Base-by-base conservation (phyloP, 2,888 invertebrate species). In the Physocephala rufipes region DNA sequence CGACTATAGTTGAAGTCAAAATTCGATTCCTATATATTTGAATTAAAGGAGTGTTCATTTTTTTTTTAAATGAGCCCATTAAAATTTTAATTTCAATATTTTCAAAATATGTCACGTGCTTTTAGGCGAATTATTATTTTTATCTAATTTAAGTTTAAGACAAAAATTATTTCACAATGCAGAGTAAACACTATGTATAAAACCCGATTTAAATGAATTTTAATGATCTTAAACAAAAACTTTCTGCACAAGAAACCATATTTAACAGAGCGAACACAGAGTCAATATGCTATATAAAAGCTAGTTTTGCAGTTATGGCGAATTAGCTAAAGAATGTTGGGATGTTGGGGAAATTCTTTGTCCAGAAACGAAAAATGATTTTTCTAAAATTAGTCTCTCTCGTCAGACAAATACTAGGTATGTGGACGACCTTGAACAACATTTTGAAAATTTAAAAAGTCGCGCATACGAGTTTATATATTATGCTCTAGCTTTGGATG, bases 351-450 rank as follows among this genome's bases (percentile, higher is more conserved):
- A 47, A 36, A 67, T 58, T 59, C 19, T 67, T 21, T 45, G 53
- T 45, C 67, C 43, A 67, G 58, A 59, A 30, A 63, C 36, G 63
- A 63, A 63, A 13, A 43, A 16, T 12, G 63, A 36, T 43, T 2
- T 36, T 1, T 63, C 63, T 28, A 43, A 63, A 58, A 67, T 67
- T 43, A 67, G 45, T 24, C 49, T 67, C 59, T 58, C 67, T 59
- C 67, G 59, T 67, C 67, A 67, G 28, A 67, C 67, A 36, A 67
- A 58, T 67, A 58, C 67, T 58, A 36, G 55, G 67, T 21, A 58
- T n/a, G 36, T 55, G 16, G 55, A 67, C 43, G 43, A 43, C 47
- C 7, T 63, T 63, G 61, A 36, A 30, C 28, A 61, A 61, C 36
- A 5, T 61, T 30, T 61, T 19, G 61, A 4, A 30, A 12, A 53